These are phyloP conservation scores for Halictus quadricinctus DNA, from an alignment of 2,888 invertebrate genomes.

Conservation along the genomic window DNA sequence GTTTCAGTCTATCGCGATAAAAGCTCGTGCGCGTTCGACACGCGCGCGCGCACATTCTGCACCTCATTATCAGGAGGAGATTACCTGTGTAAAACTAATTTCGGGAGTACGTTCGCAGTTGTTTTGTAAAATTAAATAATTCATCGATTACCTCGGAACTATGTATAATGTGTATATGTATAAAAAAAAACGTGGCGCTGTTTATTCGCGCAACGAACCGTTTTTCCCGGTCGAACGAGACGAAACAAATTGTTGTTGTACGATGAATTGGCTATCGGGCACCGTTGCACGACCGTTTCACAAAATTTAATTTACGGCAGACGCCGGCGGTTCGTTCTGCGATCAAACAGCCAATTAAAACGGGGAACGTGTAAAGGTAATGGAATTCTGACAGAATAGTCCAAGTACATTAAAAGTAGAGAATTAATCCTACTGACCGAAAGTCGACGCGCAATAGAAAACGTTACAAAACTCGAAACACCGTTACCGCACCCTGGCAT, in stretches of 20 bases:
- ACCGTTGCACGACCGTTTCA: not conserved
- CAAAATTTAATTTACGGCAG: not conserved
- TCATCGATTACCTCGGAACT: slow-evolving; percentile 35
- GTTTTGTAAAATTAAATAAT: slow-evolving; percentile 49
- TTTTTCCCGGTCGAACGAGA: not conserved
- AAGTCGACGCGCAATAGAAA: slow-evolving; percentile 62
- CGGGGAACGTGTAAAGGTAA: slow-evolving; percentile 18
- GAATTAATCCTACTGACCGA: slow-evolving; percentile 58
- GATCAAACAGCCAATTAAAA: slow-evolving; percentile 18
- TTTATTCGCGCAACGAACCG: slow-evolving; percentile 30
- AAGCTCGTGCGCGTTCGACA: slow-evolving; percentile 6
- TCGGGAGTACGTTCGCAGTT: slow-evolving; percentile 25
- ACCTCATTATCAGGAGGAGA: slow-evolving; percentile 33
- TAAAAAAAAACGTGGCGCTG: slow-evolving; percentile 6
- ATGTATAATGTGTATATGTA: not conserved
- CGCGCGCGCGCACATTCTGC: not conserved
- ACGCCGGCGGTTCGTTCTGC: slow-evolving; percentile 13
- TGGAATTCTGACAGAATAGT: slow-evolving; percentile 37
- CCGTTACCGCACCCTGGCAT: slow-evolving; percentile 31
- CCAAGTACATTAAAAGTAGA: slow-evolving; percentile 49
- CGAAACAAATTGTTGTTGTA: slow-evolving; percentile 7
- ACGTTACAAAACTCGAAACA: slow-evolving; percentile 46
- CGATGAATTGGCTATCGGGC: not conserved
- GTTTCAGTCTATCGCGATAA: not conserved
- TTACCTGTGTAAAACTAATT: slow-evolving; percentile 36